Evolutionary conservation across 2,797 vertebrate genomes (phyloP).

Genomic region (Helicolenus hilgendorfi): DNA sequence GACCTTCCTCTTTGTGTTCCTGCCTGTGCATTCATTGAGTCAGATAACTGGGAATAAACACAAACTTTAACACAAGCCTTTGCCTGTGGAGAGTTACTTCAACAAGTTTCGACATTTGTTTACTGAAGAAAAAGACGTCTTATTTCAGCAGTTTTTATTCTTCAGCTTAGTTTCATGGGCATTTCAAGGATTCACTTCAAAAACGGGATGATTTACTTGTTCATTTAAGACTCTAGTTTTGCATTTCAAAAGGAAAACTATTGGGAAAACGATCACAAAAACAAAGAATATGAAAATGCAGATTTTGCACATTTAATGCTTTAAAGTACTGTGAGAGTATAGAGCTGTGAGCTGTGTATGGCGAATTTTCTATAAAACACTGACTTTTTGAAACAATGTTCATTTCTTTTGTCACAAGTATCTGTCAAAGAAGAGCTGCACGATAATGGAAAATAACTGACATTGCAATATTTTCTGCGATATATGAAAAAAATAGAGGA

Average conservation of each 20-base stretch:
- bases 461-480: no score
- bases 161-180: not conserved
- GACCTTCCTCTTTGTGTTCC: not conserved
- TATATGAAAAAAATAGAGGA: no score
- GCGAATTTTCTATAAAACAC: not conserved
- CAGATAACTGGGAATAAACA: not conserved
- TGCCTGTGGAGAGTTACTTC: not conserved
- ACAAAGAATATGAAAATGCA: not conserved
- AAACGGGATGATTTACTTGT: not conserved
- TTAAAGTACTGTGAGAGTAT: not conserved
- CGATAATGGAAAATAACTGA: no score
- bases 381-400: not conserved
- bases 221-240: not conserved
- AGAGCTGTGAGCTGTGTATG: not conserved
- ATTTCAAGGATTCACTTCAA: not conserved
- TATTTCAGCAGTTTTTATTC: not conserved
- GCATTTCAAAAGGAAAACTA: not conserved
- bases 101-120: not conserved
- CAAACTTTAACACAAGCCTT: not conserved
- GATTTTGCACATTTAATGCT: not conserved
- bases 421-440: not conserved
- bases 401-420: not conserved
- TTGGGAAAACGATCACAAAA: not conserved
- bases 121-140: not conserved
- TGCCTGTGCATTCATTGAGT: not conserved